Evolutionary conservation across 2,797 vertebrate genomes (phyloP).

Genomic region (Euphonia xanthogaster): DNA sequence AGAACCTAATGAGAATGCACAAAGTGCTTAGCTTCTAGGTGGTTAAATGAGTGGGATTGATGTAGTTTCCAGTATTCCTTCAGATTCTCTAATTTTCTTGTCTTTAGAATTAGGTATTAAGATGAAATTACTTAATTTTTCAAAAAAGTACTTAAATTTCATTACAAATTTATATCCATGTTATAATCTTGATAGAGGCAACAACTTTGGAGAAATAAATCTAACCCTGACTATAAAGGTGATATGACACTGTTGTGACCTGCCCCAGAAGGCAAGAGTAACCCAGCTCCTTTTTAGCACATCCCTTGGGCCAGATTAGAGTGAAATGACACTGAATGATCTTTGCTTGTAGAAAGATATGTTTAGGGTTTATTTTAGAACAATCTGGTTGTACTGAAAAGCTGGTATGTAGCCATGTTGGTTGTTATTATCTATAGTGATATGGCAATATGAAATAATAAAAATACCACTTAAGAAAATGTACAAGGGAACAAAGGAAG

Average conservation of each 20-base stretch:
- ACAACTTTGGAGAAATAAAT: not conserved
- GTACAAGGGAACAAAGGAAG: not conserved
- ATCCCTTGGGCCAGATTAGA: not conserved
- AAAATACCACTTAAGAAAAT: not conserved
- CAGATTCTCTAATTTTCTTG: not conserved
- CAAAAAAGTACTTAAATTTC: not conserved
- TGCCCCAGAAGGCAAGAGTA: not conserved
- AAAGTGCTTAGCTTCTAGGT: not conserved
- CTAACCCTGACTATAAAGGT: not conserved
- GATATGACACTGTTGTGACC: not conserved
- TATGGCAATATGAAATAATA: not conserved
- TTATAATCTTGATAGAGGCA: not conserved
- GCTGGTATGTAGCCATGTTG: rapidly evolving
- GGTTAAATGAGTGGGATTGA: not conserved
- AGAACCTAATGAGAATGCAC: not conserved
- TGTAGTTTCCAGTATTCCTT: not conserved
- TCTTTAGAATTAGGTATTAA: not conserved
- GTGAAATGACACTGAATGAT: not conserved
- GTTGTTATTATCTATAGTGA: not conserved
- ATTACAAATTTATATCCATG: not conserved
- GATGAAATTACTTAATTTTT: not conserved
- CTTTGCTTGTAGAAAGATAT: not conserved
- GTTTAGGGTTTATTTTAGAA: not conserved
- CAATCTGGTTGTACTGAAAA: not conserved
- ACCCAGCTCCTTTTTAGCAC: not conserved